Evolutionary conservation across 2,797 vertebrate genomes (phyloP).

Genomic region (Vipera ursinii): DNA sequence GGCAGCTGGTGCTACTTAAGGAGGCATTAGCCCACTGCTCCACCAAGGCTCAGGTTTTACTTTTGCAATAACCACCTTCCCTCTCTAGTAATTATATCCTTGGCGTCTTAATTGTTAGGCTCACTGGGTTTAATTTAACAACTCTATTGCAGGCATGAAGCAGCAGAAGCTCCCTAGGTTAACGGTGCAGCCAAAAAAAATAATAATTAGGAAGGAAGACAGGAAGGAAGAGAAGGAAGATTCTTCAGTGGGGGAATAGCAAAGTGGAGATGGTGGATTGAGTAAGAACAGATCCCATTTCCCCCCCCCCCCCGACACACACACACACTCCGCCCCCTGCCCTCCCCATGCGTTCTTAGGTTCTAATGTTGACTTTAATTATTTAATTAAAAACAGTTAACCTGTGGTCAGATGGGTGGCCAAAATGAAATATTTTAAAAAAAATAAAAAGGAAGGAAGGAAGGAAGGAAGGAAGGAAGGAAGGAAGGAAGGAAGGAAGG

Average conservation of each 20-base stretch:
- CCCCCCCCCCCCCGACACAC: no score
- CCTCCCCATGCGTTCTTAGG: background rate
- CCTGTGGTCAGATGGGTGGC: background rate
- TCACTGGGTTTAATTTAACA: background rate
- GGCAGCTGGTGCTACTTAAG: no score
- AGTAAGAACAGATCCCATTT: no score
- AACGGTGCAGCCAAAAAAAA: background rate
- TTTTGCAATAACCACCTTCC: background rate
- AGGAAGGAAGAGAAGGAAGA: no score
- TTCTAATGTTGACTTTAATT: background rate
- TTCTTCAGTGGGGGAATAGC: no score
- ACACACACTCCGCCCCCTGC: no score
- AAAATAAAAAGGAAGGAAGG: no score
- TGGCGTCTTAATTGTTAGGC: background rate
- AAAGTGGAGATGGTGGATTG: no score
- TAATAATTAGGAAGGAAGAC: background rate
- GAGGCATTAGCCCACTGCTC: no score
- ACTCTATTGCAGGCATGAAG: no score
- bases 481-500: no score
- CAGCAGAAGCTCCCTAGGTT: background rate
- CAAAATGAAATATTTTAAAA: no score
- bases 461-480: background rate
- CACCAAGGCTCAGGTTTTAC: background rate
- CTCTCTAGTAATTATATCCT: background rate
- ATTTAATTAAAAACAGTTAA: background rate